A percentile compares a stretch with the other conserved stretches of the same genome.
phyloP scores from a whole-genome alignment of 35 echinoderm and acorn worm species.

The Hemicentrotus pulcherrimus region DNA sequence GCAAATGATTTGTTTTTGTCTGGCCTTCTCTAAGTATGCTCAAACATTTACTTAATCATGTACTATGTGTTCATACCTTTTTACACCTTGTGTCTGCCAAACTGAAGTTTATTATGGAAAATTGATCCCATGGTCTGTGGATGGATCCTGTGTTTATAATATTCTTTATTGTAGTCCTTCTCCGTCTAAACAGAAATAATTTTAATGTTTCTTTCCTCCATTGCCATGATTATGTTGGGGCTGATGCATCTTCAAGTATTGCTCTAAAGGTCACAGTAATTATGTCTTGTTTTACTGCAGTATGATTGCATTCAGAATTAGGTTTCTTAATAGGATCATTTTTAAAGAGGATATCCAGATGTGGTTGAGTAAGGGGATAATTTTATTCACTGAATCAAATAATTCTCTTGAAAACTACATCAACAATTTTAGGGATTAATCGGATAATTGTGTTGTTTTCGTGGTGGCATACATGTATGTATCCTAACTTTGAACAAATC shows the following conservation, averaged over 20 bases:
- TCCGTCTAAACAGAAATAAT: not conserved
- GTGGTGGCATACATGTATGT: not conserved
- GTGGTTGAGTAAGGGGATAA: not conserved
- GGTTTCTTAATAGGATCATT: not conserved
- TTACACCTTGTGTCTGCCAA: not conserved
- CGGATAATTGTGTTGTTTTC: not conserved
- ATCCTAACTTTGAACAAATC: not conserved
- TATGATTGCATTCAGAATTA: not conserved
- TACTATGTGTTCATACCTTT: not conserved
- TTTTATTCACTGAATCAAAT: not conserved
- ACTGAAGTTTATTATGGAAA: not conserved
- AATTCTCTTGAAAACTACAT: not conserved
- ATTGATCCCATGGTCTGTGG: not conserved
- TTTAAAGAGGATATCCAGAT: constrained; percentile 10
- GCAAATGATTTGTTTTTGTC: not conserved
- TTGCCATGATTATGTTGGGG: not conserved
- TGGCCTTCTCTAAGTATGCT: not conserved
- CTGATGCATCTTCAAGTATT: not conserved
- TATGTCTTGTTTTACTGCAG: not conserved
- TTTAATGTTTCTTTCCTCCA: not conserved
- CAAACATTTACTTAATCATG: not conserved
- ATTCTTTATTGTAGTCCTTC: not conserved
- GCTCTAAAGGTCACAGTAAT: not conserved
- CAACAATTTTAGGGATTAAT: not conserved
- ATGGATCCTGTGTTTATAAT: not conserved